Base-by-base conservation (phyloP, 2,113 vertebrate species). In the Cyprinodon variegatus region DNA sequence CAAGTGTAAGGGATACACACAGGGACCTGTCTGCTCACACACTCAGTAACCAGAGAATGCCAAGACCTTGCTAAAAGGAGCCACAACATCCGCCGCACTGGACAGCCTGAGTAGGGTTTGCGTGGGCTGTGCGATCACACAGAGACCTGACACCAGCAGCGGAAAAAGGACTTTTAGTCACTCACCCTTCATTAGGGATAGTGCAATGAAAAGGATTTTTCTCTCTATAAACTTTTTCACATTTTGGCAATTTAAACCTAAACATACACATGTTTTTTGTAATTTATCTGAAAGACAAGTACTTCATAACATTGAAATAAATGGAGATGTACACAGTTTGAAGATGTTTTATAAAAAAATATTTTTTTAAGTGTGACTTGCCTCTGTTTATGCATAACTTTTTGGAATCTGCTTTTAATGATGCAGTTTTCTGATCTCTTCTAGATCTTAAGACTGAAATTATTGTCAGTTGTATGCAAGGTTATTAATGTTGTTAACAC, bases 1-100 rank as follows among this genome's bases (percentile, higher is more conserved):
- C 86, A 66, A 84, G 83, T 88, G 86, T 87, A 90, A 88, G 86
- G 57, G 88, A 91, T 86, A 85, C 82, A 72, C 86, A 79, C 73
- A 83, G 77, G 85, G 78, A 82, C 85, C 83, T 68, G 86, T 85
- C 70, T 72, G 68, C 81, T 63, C n/a, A 77, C 74, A 82, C 84
- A 68, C 76, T 80, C 69, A 81, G 90, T 90, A 90, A 91, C 88
- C 15, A 22, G 82, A 87, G 90, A 90, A 87, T 72, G 90, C 81
- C 87, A 89, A 70, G 80, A 76, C 63, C 68, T 60, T 46, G 70
- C 81, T 77, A 20, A 85, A 85, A 83, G 83, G 75, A 86, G 81
- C 83, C 65, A 14, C 70, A 81, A 84, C 81, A 88, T 90, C 86
- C 81, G 78, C 71, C 11, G 17, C 20, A 39, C 48, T 11, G 65